phyloP scores from a whole-genome alignment of 2,888 invertebrate genomes.

The Merodon equestris region DNA sequence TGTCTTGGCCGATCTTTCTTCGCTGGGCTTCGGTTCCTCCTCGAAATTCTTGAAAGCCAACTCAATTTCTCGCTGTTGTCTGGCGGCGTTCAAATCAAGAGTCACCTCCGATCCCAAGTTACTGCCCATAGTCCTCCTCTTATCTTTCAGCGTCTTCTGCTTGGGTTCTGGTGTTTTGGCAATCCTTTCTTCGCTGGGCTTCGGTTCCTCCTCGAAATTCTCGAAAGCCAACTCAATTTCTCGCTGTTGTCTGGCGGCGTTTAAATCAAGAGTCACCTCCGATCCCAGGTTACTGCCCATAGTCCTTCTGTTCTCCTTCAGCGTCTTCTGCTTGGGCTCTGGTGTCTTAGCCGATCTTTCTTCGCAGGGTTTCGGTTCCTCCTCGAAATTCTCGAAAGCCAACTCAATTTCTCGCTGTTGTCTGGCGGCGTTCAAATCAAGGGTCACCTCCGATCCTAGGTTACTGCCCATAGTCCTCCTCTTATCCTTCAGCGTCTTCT shows the following conservation, averaged over 20 bases:
- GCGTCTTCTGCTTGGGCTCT: not conserved
- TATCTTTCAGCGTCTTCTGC: not conserved
- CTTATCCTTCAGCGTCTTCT: constrained; percentile 3
- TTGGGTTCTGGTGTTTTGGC: not conserved
- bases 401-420: constrained; percentile 25
- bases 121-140: not conserved
- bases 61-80: not conserved
- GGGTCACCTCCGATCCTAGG: not conserved
- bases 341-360: constrained; percentile 5
- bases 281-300: not conserved
- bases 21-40: not conserved
- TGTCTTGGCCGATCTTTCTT: not conserved
- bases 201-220: not conserved
- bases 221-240: not conserved
- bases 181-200: not conserved
- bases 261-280: not conserved
- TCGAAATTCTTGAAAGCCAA: not conserved
- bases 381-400: constrained; percentile 34
- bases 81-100: not conserved
- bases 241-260: not conserved
- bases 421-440: constrained; percentile 23
- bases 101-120: not conserved
- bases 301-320: not conserved
- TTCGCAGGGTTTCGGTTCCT: not conserved
- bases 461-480: constrained; percentile 36